phyloP scores from a whole-genome alignment of 2,797 vertebrate genomes.

The Syngnathus rostellatus region DNA sequence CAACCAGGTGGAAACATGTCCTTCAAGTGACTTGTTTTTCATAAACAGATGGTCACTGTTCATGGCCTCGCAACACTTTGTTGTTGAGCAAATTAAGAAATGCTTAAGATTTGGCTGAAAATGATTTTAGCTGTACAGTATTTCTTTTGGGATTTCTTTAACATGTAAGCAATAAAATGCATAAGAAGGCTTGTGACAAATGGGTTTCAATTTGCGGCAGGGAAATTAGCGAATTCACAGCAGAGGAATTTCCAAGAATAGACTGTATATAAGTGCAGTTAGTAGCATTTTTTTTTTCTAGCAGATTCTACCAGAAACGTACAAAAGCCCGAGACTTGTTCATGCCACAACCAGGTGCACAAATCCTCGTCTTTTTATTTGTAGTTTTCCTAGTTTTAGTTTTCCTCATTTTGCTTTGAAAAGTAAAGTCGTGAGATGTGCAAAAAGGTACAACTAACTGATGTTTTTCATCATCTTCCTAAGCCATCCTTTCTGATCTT shows the following conservation, averaged over 20 bases:
- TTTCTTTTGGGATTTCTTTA: neutral
- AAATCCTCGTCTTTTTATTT: neutral
- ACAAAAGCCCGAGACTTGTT: neutral
- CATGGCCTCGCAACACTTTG: conserved; percentile 42
- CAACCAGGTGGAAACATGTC: conserved; percentile 55
- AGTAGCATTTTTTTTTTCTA: neutral
- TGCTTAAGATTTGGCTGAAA: neutral
- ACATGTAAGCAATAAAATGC: neutral
- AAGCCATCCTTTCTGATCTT: conserved; percentile 31
- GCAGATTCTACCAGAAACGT: neutral
- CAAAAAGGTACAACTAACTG: conserved; percentile 17
- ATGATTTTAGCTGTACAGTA: neutral
- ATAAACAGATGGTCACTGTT: conserved; percentile 64
- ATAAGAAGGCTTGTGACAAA: neutral
- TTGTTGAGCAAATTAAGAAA: conserved; percentile 43
- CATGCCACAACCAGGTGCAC: neutral
- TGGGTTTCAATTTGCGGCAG: neutral
- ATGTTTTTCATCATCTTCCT: conserved; percentile 33
- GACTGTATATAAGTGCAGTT: neutral
- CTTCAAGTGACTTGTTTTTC: conserved; percentile 43
- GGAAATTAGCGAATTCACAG: neutral
- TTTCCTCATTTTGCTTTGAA: neutral
- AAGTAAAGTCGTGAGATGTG: conserved; percentile 6
- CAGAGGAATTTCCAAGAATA: neutral
- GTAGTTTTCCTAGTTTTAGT: neutral